Evolutionary conservation across 2,888 invertebrate genomes (phyloP).

Genomic region (Cheilosia scutellata): DNA sequence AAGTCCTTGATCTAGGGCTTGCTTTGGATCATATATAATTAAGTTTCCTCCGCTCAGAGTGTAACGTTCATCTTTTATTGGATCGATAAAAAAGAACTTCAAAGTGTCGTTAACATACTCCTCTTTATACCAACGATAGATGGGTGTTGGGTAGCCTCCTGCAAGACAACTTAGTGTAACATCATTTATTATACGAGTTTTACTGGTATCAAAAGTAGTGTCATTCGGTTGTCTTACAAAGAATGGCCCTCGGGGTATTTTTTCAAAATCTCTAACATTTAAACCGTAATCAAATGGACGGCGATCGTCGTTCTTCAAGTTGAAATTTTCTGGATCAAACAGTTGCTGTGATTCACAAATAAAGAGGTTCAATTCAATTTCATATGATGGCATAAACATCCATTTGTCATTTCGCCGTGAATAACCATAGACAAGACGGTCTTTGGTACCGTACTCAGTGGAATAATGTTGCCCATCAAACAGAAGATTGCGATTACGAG

Average conservation of each 20-base stretch:
- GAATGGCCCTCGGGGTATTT: conserved; percentile 94
- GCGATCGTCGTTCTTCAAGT: conserved; percentile 90
- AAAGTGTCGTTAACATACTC: conserved; percentile 92
- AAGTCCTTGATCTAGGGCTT: conserved; percentile 91
- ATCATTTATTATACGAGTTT: conserved; percentile 89
- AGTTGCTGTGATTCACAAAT: conserved; percentile 89
- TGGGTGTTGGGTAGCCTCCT: conserved; percentile 94
- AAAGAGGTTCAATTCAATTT: conserved; percentile 90
- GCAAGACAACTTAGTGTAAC: conserved; percentile 92
- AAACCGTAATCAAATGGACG: conserved; percentile 94
- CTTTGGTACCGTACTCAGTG: conserved; percentile 85
- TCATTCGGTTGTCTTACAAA: conserved; percentile 94
- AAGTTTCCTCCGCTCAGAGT: conserved; percentile 96
- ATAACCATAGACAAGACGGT: conserved; percentile 92
- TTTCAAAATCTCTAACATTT: conserved; percentile 91
- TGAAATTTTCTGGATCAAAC: conserved; percentile 87
- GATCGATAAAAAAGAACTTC: conserved; percentile 90
- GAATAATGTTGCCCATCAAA: conserved; percentile 77
- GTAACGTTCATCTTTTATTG: conserved; percentile 89
- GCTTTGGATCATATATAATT: conserved; percentile 93
- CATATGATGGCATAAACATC: conserved; percentile 93
- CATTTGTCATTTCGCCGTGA: conserved; percentile 90
- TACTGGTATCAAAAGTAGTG: conserved; percentile 92
- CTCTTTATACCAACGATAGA: conserved; percentile 95
- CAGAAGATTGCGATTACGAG: conserved; percentile 80